A percentile compares a stretch with the other conserved stretches of the same genome.
These are phyloP conservation scores for Embidobia sp. DNA, from an alignment of 2,888 invertebrate species.

Conservation along the genomic window DNA sequence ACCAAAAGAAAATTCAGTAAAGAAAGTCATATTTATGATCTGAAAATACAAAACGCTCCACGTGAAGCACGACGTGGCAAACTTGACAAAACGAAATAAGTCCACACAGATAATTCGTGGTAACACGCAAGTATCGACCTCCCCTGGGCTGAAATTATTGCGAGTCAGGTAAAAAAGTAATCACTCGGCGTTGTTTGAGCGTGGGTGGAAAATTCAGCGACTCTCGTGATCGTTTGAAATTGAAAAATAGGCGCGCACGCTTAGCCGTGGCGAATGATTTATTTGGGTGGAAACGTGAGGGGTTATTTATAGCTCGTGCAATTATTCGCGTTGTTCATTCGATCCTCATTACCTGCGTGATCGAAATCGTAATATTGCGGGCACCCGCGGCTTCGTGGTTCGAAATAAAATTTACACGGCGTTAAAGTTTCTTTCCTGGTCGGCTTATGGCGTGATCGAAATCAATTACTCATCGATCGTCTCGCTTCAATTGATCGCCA, in stretches of 20 bases:
- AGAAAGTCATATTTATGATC: no score
- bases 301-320: slow-evolving; percentile 48
- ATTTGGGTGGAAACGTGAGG: slow-evolving; percentile 24
- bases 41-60: no score
- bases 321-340: slow-evolving; percentile 52
- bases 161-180: slow-evolving; percentile 3
- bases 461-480: slow-evolving; percentile 79
- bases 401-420: slow-evolving; percentile 61
- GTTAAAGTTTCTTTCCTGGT: slow-evolving; percentile 66
- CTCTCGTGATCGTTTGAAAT: slow-evolving; percentile 19
- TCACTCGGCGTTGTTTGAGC: no score
- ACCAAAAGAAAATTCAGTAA: no score
- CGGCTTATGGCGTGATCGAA: slow-evolving; percentile 77
- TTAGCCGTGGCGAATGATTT: slow-evolving; percentile 30
- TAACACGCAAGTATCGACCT: slow-evolving; percentile 40
- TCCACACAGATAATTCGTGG: slow-evolving; percentile 39
- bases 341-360: slow-evolving; percentile 59
- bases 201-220: slow-evolving; percentile 37
- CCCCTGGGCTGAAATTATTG: no score
- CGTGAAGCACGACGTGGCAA: slow-evolving; percentile 43
- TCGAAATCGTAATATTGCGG: slow-evolving; percentile 54
- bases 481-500: slow-evolving; percentile 68
- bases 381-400: slow-evolving; percentile 54
- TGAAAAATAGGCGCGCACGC: slow-evolving; percentile 19
- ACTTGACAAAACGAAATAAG: slow-evolving; percentile 61